Percentiles rank a stretch among this genome's conserved stretches.
Conservation (phyloP, 1,140 invertebrate genomes). For the Drosophila orena region DNA sequence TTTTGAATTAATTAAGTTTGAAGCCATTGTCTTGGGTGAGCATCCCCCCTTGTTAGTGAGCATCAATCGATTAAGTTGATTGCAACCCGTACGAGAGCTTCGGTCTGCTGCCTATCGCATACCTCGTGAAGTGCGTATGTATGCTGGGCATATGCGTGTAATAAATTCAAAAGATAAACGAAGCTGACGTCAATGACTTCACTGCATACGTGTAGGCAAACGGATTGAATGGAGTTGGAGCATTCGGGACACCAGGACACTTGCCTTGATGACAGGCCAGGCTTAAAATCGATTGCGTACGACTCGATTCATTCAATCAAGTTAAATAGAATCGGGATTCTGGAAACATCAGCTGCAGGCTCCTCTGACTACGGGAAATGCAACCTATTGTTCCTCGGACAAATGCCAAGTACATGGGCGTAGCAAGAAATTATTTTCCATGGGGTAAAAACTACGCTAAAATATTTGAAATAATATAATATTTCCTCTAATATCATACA, state of each 20-base stretch:
- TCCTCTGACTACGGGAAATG: slow-evolving; percentile 1
- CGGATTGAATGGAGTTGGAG: not conserved
- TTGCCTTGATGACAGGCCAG: slow-evolving; percentile 7
- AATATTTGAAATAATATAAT: no score
- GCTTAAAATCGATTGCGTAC: slow-evolving; percentile 4
- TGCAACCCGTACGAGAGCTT: not conserved
- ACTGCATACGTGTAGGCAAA: not conserved
- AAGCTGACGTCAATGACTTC: slow-evolving; percentile 8
- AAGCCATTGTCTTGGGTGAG: not conserved
- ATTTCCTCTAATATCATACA: no score
- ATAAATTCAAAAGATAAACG: slow-evolving; percentile 9
- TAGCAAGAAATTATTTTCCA: not conserved
- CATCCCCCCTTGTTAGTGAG: no score
- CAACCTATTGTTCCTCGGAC: not conserved
- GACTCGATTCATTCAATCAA: slow-evolving; percentile 12
- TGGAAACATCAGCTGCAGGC: slow-evolving; percentile 7
- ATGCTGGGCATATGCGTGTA: not conserved
- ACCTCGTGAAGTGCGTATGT: not conserved
- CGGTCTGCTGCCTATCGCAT: not conserved
- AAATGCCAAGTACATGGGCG: not conserved
- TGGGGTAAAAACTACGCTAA: no score
- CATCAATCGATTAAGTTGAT: slow-evolving; percentile 41
- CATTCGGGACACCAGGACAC: slow-evolving; percentile 6
- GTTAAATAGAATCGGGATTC: slow-evolving; percentile 3
- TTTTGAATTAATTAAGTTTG: not conserved